Percentiles rank a stretch among this genome's conserved stretches.
Evolutionary conservation across 2,113 vertebrate genomes (phyloP).

Genomic region (Saimiri boliviensis): DNA sequence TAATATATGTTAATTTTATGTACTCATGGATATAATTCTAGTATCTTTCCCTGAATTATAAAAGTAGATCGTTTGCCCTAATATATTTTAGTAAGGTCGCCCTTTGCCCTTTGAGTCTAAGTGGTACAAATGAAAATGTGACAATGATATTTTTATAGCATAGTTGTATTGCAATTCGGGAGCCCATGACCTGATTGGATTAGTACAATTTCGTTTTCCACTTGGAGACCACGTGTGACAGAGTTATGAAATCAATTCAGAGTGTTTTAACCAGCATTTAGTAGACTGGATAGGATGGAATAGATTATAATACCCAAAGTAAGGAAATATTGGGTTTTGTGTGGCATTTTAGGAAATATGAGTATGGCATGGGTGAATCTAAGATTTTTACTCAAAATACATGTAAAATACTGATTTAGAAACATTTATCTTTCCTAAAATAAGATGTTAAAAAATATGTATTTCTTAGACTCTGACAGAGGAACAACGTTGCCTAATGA

Average conservation of each 20-base stretch:
- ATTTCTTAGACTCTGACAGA: not conserved
- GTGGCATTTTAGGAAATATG: not conserved
- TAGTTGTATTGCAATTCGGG: not conserved
- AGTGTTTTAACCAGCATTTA: not conserved
- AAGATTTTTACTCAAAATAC: not conserved
- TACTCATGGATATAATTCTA: not conserved
- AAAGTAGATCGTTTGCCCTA: not conserved
- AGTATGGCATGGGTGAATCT: not conserved
- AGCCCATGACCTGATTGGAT: not conserved
- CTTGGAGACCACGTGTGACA: not conserved
- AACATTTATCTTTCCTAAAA: conserved; percentile 7
- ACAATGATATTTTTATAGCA: not conserved
- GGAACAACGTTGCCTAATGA: not conserved
- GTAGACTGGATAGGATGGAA: not conserved
- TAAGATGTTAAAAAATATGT: not conserved
- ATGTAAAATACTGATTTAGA: not conserved
- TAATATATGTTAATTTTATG: not conserved
- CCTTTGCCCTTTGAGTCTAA: not conserved
- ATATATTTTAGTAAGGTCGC: not conserved
- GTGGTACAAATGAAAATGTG: not conserved
- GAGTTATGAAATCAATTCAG: not conserved
- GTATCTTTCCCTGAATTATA: not conserved
- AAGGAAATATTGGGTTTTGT: not conserved
- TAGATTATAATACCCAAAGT: not conserved
- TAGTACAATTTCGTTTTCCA: not conserved